Base-by-base conservation (phyloP, 2,888 invertebrate species). In the Neoscelio sp. region DNA sequence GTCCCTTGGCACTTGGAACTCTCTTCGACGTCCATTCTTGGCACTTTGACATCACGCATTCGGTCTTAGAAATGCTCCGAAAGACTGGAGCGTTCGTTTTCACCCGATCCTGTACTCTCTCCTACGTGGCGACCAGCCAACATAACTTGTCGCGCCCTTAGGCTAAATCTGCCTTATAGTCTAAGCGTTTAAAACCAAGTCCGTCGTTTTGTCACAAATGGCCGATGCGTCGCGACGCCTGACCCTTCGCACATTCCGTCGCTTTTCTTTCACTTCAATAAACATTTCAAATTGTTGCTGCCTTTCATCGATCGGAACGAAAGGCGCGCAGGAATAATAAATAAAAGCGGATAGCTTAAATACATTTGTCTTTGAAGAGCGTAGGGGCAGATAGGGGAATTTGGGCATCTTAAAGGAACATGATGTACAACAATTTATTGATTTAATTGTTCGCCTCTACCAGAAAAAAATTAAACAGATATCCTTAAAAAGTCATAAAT, bases 161-260 rank as follows among this genome's bases (percentile, higher is more conserved):
- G 86, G 87, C 89, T 89, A 88, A 89, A 89, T 88, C 88, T 89
- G 88, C 84, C 79, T 83, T 83, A 82, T 82, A n/a, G 82, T 81
- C 78, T 67, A 80, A 80, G 68, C 73, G 78, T 74, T 64, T 64
- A 58, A 42, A 58, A 74, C 58, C 65, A 71, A 70, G 58, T 71
- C 79, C 70, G 78, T 68, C 79, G 78, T 81, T 80, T 79, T 80
- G 75, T 77, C 78, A 52, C 78, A 54, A 70, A 70, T 75, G 78
- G 56, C 77, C 70, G 52, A 74, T 44, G 42, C 44, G 50, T 76
- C 65, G 73, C 77, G 80, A 71, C 78, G 62, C 46, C 73, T 52
- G 64, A 73, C 76, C 33, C 68, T 52, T 40, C 46, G 20, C 48
- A 30, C 33, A 38, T 64, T 46, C 38, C 62, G 40, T 17, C 13